Conservation (phyloP, 2,888 invertebrate species). For the Athalia cordata region DNA sequence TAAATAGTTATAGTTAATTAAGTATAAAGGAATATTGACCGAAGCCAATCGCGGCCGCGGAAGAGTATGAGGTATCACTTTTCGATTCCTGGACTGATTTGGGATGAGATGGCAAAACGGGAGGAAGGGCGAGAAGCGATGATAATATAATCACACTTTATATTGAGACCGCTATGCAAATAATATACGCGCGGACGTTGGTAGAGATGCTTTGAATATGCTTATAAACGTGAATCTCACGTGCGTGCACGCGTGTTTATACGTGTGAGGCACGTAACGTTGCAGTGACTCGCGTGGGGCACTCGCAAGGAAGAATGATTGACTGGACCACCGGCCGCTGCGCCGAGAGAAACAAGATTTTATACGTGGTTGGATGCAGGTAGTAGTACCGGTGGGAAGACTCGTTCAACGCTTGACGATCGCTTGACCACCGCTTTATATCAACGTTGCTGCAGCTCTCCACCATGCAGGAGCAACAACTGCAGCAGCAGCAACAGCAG, state of each 20-base stretch:
- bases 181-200: neutral
- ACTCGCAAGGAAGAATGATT: constrained; percentile 30
- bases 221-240: neutral
- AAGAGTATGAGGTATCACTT: neutral
- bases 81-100: neutral
- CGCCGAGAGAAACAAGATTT: constrained; percentile 42
- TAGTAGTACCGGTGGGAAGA: constrained; percentile 5
- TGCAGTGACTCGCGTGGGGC: constrained; percentile 29
- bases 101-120: neutral
- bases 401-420: neutral
- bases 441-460: neutral
- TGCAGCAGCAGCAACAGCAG: constrained; percentile 1
- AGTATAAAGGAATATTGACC: no score
- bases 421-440: neutral
- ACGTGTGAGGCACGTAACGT: constrained; percentile 19
- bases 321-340: constrained; percentile 43
- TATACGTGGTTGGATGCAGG: constrained; percentile 26
- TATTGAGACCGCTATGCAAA: constrained; percentile 11
- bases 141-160: constrained; percentile 26
- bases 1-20: no score
- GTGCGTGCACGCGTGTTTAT: neutral
- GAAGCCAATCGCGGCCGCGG: no score
- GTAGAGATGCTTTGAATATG: no score
- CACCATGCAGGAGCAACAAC: neutral
- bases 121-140: neutral